These are phyloP conservation scores for Melanophora roralis DNA, from an alignment of 2,888 invertebrate species.

Conservation along the genomic window DNA sequence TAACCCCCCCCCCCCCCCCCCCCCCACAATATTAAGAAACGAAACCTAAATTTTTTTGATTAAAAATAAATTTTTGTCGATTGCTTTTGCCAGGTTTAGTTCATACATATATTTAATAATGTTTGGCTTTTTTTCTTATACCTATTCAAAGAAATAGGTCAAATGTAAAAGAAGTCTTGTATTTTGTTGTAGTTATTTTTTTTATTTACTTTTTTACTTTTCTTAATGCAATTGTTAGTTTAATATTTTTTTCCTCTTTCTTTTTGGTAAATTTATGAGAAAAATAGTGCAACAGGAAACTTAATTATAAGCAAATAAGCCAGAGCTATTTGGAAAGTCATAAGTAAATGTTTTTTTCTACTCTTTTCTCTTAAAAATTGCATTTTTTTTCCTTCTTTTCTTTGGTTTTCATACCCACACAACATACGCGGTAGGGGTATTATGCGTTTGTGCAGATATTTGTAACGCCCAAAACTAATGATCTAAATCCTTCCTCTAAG, in stretches of 20 bases:
- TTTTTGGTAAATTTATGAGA: slow-evolving; percentile 10
- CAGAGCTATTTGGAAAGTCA: slow-evolving; percentile 12
- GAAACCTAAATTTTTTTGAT: slow-evolving; percentile 26
- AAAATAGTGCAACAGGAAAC: slow-evolving; percentile 39
- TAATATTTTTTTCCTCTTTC: not conserved
- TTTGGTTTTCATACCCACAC: too few relatives aligned
- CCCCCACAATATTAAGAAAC: not conserved
- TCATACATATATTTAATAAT: not conserved
- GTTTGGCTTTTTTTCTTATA: not conserved
- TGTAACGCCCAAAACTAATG: too few relatives aligned
- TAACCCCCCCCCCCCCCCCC: too few relatives aligned
- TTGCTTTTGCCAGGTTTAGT: not conserved
- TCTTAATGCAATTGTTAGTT: slow-evolving; percentile 11
- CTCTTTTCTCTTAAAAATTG: too few relatives aligned
- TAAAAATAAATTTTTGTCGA: slow-evolving; percentile 21
- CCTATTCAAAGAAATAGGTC: slow-evolving; percentile 25
- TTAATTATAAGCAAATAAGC: slow-evolving; percentile 23
- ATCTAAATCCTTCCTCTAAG: too few relatives aligned
- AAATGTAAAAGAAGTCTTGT: not conserved
- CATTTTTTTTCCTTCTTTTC: slow-evolving; percentile 11
- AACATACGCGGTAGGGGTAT: too few relatives aligned
- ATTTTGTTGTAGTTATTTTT: not conserved
- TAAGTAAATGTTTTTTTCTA: slow-evolving; percentile 33
- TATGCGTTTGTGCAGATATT: too few relatives aligned
- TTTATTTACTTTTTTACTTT: not conserved